phyloP scores from a whole-genome alignment of 2,113 vertebrate genomes.

The Mola mola region DNA sequence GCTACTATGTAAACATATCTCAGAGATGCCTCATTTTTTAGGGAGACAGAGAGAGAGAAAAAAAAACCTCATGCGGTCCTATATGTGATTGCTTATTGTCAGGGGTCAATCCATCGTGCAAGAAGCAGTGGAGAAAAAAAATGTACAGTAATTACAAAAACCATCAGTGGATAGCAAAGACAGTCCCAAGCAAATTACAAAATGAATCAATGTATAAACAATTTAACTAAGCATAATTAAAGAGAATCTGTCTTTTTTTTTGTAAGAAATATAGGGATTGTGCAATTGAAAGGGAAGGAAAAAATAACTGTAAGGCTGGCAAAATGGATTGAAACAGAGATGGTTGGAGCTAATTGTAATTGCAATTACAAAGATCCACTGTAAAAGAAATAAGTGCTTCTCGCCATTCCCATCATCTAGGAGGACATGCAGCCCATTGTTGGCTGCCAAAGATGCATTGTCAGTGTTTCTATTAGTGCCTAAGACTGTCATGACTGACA shows the following conservation, averaged over 20 bases:
- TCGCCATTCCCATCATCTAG: constrained; percentile 27
- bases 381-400: constrained; percentile 23
- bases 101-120: constrained; percentile 28
- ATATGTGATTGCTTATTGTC: constrained; percentile 23
- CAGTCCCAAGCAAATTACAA: constrained; percentile 64
- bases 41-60: background rate
- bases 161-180: constrained; percentile 47
- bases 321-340: constrained; percentile 53
- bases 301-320: constrained; percentile 13
- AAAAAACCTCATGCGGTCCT: background rate
- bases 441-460: constrained; percentile 58
- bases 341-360: constrained; percentile 41
- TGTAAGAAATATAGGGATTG: no score
- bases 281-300: no score
- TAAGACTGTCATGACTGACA: constrained; percentile 47
- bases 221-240: constrained; percentile 63
- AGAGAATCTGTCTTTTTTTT: constrained; percentile 37
- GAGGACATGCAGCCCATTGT: constrained; percentile 49
- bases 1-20: constrained; percentile 12
- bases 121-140: constrained; percentile 34
- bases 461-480: constrained; percentile 57
- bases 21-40: constrained; percentile 2
- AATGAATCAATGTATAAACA: constrained; percentile 66
- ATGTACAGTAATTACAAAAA: constrained; percentile 47
- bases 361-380: constrained; percentile 31